A percentile compares a stretch with the other conserved stretches of the same genome.
These are phyloP conservation scores for Anas bahamensis DNA, from an alignment of 2,797 vertebrate species.

Conservation along the genomic window DNA sequence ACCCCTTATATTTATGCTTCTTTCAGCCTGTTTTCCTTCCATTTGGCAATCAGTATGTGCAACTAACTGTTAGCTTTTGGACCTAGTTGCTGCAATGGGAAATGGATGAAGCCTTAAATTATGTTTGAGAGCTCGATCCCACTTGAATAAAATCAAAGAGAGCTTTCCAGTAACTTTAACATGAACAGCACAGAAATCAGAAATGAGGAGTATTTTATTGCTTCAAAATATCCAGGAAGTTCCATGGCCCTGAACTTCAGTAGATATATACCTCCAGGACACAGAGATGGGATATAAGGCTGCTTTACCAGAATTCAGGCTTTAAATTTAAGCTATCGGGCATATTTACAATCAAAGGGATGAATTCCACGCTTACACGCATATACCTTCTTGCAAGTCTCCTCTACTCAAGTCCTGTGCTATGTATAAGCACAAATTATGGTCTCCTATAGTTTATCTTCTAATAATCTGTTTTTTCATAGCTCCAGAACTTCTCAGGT, in stretches of 20 bases:
- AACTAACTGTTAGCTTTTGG: slow-evolving; percentile 46
- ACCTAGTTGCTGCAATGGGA: slow-evolving; percentile 1
- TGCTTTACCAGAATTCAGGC: neutral
- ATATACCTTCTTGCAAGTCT: neutral
- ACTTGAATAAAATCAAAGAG: slow-evolving; percentile 32
- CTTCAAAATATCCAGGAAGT: slow-evolving; percentile 8
- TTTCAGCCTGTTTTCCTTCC: slow-evolving; percentile 35
- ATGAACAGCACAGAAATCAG: slow-evolving; percentile 12
- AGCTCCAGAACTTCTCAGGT: neutral
- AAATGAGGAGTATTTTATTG: slow-evolving; percentile 5
- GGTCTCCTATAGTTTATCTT: neutral
- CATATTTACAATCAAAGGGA: neutral
- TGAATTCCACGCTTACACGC: neutral
- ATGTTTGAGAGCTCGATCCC: slow-evolving; percentile 46
- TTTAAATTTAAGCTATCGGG: neutral
- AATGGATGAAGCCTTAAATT: slow-evolving; percentile 49
- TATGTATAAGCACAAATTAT: neutral
- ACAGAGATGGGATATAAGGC: neutral
- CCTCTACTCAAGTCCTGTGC: neutral
- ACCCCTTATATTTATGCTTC: neutral
- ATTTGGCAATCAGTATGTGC: slow-evolving; percentile 32
- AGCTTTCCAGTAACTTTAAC: slow-evolving; percentile 37
- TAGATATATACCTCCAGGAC: neutral
- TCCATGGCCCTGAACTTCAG: neutral
- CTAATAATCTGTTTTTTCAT: neutral